Evolutionary conservation across 2,113 vertebrate genomes (phyloP), one percentile per base, ranked within the genome.

Genomic region (Centropus bengalensis): DNA sequence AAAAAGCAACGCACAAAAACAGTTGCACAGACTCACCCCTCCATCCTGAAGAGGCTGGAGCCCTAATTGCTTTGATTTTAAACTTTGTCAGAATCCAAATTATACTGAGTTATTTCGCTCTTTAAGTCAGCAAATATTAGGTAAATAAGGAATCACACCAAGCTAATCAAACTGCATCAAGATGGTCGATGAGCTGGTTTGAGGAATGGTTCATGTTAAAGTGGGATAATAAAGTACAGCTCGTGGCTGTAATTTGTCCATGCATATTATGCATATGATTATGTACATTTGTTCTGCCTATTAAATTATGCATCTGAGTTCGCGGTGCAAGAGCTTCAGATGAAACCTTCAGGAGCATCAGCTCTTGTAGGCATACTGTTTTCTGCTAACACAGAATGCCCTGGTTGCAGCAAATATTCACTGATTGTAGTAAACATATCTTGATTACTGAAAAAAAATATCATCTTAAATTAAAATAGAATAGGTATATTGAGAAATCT

Each of bases 401-500:
- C 63, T 63, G 12, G 19, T 54, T 28, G 27, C n/a, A 49, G 70
- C 52, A 89, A 95, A 82, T 26, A 36, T 67, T 73, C 12, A 1
- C 16, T 79, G 66, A 58, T 26, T 80, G 67, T 54, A 89, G 67
- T 54, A 82, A 94, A 80, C 38, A 45, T 51, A 36, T 69, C 58
- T 68, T 74, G 55, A 74, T 80, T 67, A 67, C 33, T 52, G 49
- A 54, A 80, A 92, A 79, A 54, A 44, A 54, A 78, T 32, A 19
- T 26, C 4, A 44, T 87, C 74, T 71, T 60, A 58, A 85, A 82
- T 94, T 91, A 88, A 94, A 89, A 70, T 63, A 83, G 85, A 95
- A 94, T 80, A 88, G 60, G 82, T 81, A 54, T 40, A 78, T 96
- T 94, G 94, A 89, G 94, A 94, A 95, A 88, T 83, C 32, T 91